Evolutionary conservation across 2,797 vertebrate species (phyloP).

Genomic region (Sebastes iracundus): DNA sequence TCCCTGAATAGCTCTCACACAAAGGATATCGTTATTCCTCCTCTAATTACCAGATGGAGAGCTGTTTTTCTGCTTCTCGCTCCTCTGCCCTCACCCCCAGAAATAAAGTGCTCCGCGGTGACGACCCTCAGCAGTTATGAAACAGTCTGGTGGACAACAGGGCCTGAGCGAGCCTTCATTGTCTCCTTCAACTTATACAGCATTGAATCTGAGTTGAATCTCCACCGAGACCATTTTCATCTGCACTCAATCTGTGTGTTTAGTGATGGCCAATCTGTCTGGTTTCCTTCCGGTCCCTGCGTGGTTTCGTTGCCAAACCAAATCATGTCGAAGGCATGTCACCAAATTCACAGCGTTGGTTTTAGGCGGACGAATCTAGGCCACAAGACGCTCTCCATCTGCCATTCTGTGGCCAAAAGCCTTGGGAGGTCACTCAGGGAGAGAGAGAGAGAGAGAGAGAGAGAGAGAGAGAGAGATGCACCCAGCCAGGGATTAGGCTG

Average conservation of each 20-base stretch:
- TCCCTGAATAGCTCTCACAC: constrained; percentile 80
- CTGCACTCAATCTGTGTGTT: constrained; percentile 32
- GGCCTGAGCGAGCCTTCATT: constrained; percentile 28
- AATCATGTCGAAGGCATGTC: constrained; percentile 58
- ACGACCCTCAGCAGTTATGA: constrained; percentile 58
- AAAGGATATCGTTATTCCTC: constrained; percentile 80
- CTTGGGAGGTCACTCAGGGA: constrained; percentile 49
- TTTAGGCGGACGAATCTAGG: constrained; percentile 66
- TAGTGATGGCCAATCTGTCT: constrained; percentile 27
- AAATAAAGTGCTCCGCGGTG: constrained; percentile 68
- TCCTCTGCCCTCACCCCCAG: constrained; percentile 57
- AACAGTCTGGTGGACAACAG: constrained; percentile 57
- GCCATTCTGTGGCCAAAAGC: constrained; percentile 65
- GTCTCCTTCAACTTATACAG: neutral
- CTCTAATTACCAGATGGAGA: constrained; percentile 78
- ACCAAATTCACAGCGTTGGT: constrained; percentile 56
- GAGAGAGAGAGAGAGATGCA: constrained; percentile 21
- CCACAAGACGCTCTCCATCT: constrained; percentile 76
- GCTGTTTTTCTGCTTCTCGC: constrained; percentile 66
- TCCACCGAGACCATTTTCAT: constrained; percentile 22
- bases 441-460: neutral
- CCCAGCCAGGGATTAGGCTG: constrained; percentile 70
- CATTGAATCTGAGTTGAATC: neutral
- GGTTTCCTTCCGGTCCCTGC: constrained; percentile 16
- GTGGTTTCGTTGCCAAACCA: constrained; percentile 50